Base-by-base conservation (phyloP, 2,888 invertebrate species). In the Lycophotia porphyrea region DNA sequence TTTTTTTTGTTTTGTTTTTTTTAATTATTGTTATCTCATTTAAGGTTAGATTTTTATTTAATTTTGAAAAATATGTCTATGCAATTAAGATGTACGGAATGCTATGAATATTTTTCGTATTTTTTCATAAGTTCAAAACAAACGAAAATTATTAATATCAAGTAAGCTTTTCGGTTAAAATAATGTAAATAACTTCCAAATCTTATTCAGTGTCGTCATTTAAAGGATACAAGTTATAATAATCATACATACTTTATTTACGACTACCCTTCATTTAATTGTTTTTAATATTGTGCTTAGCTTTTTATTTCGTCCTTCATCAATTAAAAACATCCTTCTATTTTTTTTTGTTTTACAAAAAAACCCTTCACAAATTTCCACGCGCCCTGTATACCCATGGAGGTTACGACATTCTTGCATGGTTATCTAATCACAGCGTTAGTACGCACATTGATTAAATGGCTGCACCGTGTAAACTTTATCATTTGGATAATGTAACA, bases 381-480 rank as follows among this genome's bases (percentile, higher is more conserved):
- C 27, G 42, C 85, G 73, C 0, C 78, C 82, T 84, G 70, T 87
- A 80, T 58, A 31, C 18, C 9, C 11, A 60, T 67, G 49, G 21
- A 42, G 78, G 79, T 84, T 82, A 85, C 81, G 88, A 94, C 90
- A 94, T 93, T 94, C 93, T 93, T 94, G 91, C 93, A 93, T 88
- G 90, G 89, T 90, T 94, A 96, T 95, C 96, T 96, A 91, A 96
- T 96, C 96, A 89, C 27, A 61, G 78, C 72, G 84, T 89, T 92
- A 91, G 87, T 81, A 90, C 90, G 91, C 94, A 92, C 90, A 91
- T 92, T 90, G 91, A 91, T 91, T 91, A 91, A 88, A 90, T 90
- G 90, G 91, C 91, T 94, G 93, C 95, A 94, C 86, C 90, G 90
- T 89, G 86, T 76, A 79, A 74, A 74, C 86, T 88, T 89, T 91